Evolutionary conservation across 2,113 vertebrate species (phyloP), one percentile per base, ranked within the genome.

Genomic region (Syngnathus scovelli): DNA sequence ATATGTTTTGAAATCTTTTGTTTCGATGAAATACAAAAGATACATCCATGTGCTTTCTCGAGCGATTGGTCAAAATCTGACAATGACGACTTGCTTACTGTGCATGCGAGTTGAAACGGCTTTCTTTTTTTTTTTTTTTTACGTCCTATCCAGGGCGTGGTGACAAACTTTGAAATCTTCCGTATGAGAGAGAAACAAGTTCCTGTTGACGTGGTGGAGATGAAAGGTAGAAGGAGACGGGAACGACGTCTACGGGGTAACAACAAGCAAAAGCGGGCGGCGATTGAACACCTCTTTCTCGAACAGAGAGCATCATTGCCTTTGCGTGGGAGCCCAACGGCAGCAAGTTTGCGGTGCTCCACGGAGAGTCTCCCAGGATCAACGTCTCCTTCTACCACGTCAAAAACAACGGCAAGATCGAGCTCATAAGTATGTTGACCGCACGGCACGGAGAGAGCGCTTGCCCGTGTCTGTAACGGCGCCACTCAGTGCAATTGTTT

Each of bases 151-250:
- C 82, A 99, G 97, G 97, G 97, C 27, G 94, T 98, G 58, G 97
- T 99, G 78, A 99, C 97, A 86, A 99, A 99, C 89, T 99, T 99
- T 91, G 97, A 99, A 90, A 98, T 99, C 86, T 99, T 99, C 90
- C 89, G 97, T 78, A 99, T 99, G 97, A 92, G 96, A 76, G 97
- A 99, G 83, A 99, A 99, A 62, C 96, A 99, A 81, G 97, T 99
- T 65, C 98, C 98, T 54, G 98, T 99, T 0, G 96, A 99, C 75
- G 96, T 99, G 66, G 95, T 99, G 38, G 98, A 99, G 76, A 98
- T 99, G 96, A 99, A 98, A 91, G 98, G 97, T 94, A 81, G 90
- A 88, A 21, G 18, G 7, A 33, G 16, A 18, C 37, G 10, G 13
- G 15, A 12, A 21, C 12, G 11, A 18, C n/a, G 11, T 48, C 36